phyloP scores from a whole-genome alignment of 2,888 invertebrate genomes.

The Heliconius charithonia region DNA sequence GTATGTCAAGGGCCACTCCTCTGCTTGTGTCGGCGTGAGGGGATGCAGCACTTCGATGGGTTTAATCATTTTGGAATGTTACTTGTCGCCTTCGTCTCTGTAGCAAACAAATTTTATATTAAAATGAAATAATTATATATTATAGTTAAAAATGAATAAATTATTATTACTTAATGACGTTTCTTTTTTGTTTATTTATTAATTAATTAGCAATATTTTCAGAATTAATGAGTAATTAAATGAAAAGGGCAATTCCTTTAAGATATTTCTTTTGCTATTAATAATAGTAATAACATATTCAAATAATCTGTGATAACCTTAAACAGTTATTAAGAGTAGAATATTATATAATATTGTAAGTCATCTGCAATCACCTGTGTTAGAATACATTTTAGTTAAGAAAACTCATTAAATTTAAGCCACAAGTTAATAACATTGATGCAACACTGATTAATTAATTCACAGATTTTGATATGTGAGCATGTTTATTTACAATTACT shows the following conservation, averaged over 20 bases:
- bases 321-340: background rate
- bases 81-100: slow-evolving; percentile 80
- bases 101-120: slow-evolving; percentile 68
- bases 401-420: slow-evolving; percentile 3
- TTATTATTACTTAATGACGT: background rate
- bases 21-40: slow-evolving; percentile 37
- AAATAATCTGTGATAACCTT: slow-evolving; percentile 1
- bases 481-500: slow-evolving; percentile 29
- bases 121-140: slow-evolving; percentile 23
- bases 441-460: slow-evolving; percentile 12
- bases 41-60: slow-evolving; percentile 46
- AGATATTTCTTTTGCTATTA: background rate
- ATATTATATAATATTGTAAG: background rate
- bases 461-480: background rate
- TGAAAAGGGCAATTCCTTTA: background rate
- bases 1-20: slow-evolving; percentile 42
- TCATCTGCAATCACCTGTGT: slow-evolving; percentile 15
- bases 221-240: background rate
- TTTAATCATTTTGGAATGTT: slow-evolving; percentile 80
- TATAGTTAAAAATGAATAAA: background rate
- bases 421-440: slow-evolving; percentile 21
- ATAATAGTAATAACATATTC: background rate
- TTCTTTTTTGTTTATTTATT: background rate
- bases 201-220: too few relatives aligned
- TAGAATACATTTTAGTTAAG: slow-evolving; percentile 19